Evolutionary conservation across 2,888 invertebrate species (phyloP).

Genomic region (Drosophila pullipes): DNA sequence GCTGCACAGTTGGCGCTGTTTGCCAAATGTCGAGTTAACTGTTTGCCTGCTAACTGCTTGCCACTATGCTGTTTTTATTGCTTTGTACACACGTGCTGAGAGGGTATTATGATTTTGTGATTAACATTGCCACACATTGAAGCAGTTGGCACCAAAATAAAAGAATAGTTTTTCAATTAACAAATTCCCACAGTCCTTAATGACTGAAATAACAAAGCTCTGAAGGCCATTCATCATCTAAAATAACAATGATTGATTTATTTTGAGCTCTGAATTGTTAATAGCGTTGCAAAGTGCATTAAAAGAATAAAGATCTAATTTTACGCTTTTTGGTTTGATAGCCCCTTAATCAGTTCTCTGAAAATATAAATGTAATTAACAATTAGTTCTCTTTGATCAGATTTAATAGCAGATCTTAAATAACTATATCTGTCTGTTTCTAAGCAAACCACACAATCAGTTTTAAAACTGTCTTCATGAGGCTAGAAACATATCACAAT

Average conservation of each 20-base stretch:
- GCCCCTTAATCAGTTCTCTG: background rate
- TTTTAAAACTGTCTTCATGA: background rate
- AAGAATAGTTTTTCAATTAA: background rate
- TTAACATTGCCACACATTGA: background rate
- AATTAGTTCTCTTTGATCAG: background rate
- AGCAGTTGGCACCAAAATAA: background rate
- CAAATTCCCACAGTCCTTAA: background rate
- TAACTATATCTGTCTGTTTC: background rate
- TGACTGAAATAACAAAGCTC: background rate
- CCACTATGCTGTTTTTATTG: background rate
- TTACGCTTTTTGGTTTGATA: too few relatives aligned
- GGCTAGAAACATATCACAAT: background rate
- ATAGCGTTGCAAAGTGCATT: background rate
- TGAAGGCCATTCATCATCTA: background rate
- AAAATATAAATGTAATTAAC: background rate
- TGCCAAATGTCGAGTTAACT: slow-evolving; percentile 20
- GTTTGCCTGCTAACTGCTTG: slow-evolving; percentile 17
- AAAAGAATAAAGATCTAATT: too few relatives aligned
- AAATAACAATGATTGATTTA: background rate
- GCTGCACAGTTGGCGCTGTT: slow-evolving; percentile 24
- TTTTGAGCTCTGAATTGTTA: background rate
- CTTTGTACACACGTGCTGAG: background rate
- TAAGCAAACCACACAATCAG: too few relatives aligned
- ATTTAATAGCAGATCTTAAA: background rate
- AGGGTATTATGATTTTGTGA: background rate